Evolutionary conservation across 1,140 invertebrate genomes (phyloP).

Genomic region (Micrasema minimum): DNA sequence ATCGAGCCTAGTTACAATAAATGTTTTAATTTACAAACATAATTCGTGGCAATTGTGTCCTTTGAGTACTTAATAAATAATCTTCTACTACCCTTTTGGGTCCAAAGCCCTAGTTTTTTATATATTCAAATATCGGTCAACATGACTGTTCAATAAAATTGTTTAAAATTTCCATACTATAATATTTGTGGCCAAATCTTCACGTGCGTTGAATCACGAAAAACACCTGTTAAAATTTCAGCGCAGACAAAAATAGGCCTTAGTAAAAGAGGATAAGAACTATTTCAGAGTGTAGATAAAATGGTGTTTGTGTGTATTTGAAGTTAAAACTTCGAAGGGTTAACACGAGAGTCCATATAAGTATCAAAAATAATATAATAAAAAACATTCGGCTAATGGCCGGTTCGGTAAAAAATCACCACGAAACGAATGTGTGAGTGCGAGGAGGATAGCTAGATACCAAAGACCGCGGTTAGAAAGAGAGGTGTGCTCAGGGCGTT

Average conservation of each 20-base stretch:
- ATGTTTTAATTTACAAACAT: too few species aligned
- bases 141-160: slow-evolving; percentile 43
- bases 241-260: neutral
- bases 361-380: slow-evolving; percentile 51
- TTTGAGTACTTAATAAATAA: too few species aligned
- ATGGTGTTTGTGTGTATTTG: slow-evolving; percentile 17
- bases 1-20: too few species aligned
- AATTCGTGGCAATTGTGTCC: too few species aligned
- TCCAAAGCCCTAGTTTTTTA: neutral
- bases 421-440: slow-evolving; percentile 40
- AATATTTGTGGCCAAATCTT: slow-evolving; percentile 45
- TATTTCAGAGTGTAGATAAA: neutral
- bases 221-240: neutral
- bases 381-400: slow-evolving; percentile 54
- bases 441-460: slow-evolving; percentile 25
- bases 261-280: neutral
- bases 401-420: slow-evolving; percentile 49
- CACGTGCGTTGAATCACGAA: neutral
- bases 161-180: slow-evolving; percentile 40
- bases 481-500: slow-evolving; percentile 35
- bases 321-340: slow-evolving; percentile 44
- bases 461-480: slow-evolving; percentile 3
- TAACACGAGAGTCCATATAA: slow-evolving; percentile 48
- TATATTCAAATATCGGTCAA: slow-evolving; percentile 29
- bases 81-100: too few species aligned